phyloP scores from a whole-genome alignment of 2,797 vertebrate species.

The Urocyon cinereoargenteus region DNA sequence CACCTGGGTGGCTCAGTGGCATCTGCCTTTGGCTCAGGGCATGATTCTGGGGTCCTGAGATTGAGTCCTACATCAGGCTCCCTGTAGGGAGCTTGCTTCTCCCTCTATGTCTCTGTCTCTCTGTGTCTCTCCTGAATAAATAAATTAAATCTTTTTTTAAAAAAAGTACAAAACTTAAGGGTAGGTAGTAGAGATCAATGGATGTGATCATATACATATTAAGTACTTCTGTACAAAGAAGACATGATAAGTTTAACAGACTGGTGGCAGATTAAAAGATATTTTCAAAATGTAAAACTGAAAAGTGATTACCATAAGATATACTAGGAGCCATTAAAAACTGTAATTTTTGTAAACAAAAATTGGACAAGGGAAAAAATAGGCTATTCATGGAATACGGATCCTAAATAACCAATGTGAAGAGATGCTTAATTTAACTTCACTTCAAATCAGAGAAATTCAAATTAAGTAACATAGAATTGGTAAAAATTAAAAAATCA shows the following conservation, averaged over 20 bases:
- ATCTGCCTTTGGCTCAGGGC: no score
- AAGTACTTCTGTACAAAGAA: background rate
- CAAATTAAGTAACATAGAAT: background rate
- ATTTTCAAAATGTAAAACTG: background rate
- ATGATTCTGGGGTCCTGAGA: no score
- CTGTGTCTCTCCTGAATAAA: no score
- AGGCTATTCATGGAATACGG: background rate
- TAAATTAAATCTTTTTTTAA: no score
- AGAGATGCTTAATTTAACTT: background rate
- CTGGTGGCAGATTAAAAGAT: background rate
- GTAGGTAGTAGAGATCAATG: background rate
- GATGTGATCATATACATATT: background rate
- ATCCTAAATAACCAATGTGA: background rate
- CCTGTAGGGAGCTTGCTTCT: no score
- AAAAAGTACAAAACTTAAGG: background rate
- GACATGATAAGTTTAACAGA: background rate
- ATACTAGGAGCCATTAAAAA: background rate
- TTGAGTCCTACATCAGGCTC: no score
- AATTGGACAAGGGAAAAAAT: background rate
- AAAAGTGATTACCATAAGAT: background rate
- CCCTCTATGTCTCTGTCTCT: no score
- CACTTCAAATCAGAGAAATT: slow-evolving; percentile 12
- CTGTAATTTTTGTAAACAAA: background rate
- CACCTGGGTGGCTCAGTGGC: no score
- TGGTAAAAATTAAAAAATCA: background rate